These are phyloP conservation scores for Zosterops hypoxanthus DNA, from an alignment of 2,113 vertebrate species.

Conservation along the genomic window DNA sequence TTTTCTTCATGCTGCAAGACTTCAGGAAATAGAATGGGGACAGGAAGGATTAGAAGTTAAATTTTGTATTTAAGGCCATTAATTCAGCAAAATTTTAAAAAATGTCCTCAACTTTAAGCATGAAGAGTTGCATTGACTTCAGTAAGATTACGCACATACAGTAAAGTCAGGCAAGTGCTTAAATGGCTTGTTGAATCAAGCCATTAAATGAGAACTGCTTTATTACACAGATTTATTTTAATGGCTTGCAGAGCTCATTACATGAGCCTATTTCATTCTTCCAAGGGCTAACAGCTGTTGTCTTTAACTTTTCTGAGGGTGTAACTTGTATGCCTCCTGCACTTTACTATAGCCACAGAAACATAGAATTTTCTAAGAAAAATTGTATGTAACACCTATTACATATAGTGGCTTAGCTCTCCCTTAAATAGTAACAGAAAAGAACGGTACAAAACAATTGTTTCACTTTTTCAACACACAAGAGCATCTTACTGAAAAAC, in stretches of 20 bases:
- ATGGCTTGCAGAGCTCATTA: conserved; percentile 23
- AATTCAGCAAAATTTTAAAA: conserved; percentile 16
- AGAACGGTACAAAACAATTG: conserved; percentile 67
- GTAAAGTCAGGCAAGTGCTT: conserved; percentile 54
- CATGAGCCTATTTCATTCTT: conserved; percentile 20
- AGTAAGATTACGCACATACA: conserved; percentile 8
- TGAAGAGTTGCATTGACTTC: conserved; percentile 36
- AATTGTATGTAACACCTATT: conserved; percentile 48
- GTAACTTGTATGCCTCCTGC: conserved; percentile 28
- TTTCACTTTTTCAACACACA: conserved; percentile 47
- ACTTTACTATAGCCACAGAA: conserved; percentile 37
- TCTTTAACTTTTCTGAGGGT: not conserved
- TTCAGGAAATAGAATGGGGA: conserved; percentile 1
- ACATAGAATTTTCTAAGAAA: conserved; percentile 39
- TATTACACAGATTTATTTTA: not conserved
- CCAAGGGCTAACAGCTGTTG: conserved; percentile 4
- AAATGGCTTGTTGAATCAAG: conserved; percentile 49
- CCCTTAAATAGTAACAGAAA: conserved; percentile 75
- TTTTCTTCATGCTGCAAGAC: conserved; percentile 52
- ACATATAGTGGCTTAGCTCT: conserved; percentile 67
- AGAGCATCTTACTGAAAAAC: conserved; percentile 57
- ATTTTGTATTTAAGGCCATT: conserved; percentile 59
- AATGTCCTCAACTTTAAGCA: conserved; percentile 33
- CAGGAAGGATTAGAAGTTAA: conserved; percentile 35
- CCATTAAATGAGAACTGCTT: conserved; percentile 17